Conservation (phyloP, 37 sponge, comb jelly and placozoan species). For the Ianthella basta region DNA sequence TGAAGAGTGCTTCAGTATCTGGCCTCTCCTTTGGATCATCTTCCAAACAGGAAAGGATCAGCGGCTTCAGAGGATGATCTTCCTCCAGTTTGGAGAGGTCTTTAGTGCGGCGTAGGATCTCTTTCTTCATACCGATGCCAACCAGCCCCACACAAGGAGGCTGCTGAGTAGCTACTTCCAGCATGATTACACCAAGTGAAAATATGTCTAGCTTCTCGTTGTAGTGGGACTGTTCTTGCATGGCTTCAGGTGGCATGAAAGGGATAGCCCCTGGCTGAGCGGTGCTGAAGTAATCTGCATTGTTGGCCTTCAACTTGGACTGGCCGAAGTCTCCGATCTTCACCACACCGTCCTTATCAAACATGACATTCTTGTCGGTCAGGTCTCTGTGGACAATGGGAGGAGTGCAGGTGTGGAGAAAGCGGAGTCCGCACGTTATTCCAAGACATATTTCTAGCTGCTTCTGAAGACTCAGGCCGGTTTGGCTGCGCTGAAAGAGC, state of each 20-base stretch:
- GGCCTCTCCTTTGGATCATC: conserved; percentile 3
- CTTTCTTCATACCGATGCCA: background rate
- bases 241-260: conserved; percentile 46
- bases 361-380: background rate
- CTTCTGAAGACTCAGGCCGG: background rate
- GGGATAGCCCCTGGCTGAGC: background rate
- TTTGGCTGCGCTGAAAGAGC: background rate
- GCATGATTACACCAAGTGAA: conserved; percentile 22
- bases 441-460: background rate
- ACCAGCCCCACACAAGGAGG: background rate
- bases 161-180: conserved; percentile 13
- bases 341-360: background rate
- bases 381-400: background rate
- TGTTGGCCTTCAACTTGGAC: background rate
- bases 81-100: background rate
- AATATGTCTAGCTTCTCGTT: conserved; percentile 36
- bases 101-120: background rate
- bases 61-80: conserved; percentile 23
- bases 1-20: too few relatives aligned
- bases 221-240: background rate
- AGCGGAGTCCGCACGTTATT: background rate
- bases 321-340: conserved; percentile 1
- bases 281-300: background rate
- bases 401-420: background rate
- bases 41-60: background rate